Base-by-base conservation (phyloP, 1,140 invertebrate species). In the Bombus polaris region DNA sequence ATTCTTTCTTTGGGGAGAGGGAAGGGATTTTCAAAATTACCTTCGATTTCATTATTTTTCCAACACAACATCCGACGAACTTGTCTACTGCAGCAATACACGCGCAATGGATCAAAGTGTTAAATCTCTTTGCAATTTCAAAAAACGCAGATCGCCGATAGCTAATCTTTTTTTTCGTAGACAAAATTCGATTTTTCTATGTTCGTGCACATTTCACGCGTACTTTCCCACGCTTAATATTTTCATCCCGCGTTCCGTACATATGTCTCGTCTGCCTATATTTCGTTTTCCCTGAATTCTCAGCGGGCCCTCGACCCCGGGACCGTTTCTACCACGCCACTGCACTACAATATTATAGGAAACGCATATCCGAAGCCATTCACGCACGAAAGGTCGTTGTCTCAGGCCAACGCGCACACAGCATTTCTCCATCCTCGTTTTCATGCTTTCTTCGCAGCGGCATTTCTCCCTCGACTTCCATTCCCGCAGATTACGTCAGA, bases 401-500 rank as follows among this genome's bases (percentile, higher is more conserved):
- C 86, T 79, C 74, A 42, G 59, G 13, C 53, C 47, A 74, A 70
- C 78, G 78, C 80, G 85, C 65, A 39, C n/a, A 57, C 85, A 59
- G 9, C 72, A 39, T 70, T 59, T 42, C 79, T 18, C 59, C 32
- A 35, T 37, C 57, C 42, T 15, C 70, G 4, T 62, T 66, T 10
- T 28, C 65, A 37, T 42, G 70, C 76, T 88, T 86, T 87, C 66
- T 87, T 81, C 73, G 22, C 65, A 42, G 62, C 77, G 39, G 35
- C 22, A 39, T 57, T 25, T n/a, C 57, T 68, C 59, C 65, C n/a
- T 57, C 80, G n/a, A 6, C 71, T 39, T 71, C 82, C 86, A 82
- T 89, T 90, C 77, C 75, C 89, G 79, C 47, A 71, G 88, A 90
- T 90, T 85, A 89, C 86, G 89, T 88, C 89, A 89, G 81, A 84